Base-by-base conservation (phyloP, 2,888 invertebrate species). In the Chaitophorus viminalis region DNA sequence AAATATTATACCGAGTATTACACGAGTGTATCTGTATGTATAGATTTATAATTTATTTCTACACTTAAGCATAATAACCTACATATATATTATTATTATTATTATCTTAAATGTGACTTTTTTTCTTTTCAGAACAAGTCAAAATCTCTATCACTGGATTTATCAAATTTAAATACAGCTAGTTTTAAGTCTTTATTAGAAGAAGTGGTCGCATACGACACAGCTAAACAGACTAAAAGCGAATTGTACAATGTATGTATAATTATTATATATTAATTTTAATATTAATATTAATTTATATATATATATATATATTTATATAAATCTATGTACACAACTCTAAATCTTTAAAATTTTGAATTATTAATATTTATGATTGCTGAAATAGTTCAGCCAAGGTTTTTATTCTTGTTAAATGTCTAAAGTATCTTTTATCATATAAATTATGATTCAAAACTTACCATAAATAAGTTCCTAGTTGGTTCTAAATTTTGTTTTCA, bases 111-210 rank as follows among this genome's bases (percentile, higher is more conserved):
- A 21, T 81, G 17, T 29, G 21, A 60, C 31, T 82, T 74, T 74
- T 54, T n/a, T 29, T 31, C 31, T 65, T 52, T 81, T 9, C 54
- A 86, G 25, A 87, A 87, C 65, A 87, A 87, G 81, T 87, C 87
- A n/a, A 87, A 87, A 87, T 87, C 87, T 46, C 60, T 87, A 46
- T 87, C 87, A 1, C 17, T 81, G 81, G 87, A 87, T 65, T 81
- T 87, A 75, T 87, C 87, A n/a, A 87, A 87, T 87, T 87, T 87
- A 74, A 87, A 87, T 39, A 87, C 87, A 8, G 87, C 87, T 81
- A 81, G 87, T 87, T 87, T 87, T 79, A 87, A 87, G 74, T 81
- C 79, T 8, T 87, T 87, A 60, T 79, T 87, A 46, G 87, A 87
- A 81, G 87, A 87, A 81, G 87, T 87, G 72, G 87, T 87, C 9